Evolutionary conservation across 2,113 vertebrate species (phyloP), one percentile per base, ranked within the genome.

Genomic region (Paradisaea rubra): DNA sequence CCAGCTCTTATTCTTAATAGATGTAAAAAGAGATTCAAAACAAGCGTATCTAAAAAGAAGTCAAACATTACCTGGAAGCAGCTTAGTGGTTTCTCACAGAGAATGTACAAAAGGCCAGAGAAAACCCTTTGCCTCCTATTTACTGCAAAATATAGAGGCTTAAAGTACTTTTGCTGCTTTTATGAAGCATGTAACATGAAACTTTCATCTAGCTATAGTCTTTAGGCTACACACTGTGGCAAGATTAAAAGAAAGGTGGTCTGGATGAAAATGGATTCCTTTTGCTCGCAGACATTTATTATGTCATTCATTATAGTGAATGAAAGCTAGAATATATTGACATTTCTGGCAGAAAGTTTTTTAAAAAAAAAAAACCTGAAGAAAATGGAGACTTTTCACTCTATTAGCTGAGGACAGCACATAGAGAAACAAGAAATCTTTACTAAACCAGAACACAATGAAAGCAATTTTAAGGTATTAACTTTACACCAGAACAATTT

Each of bases 271-370:
- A 93, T 73, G 12, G 5, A 93, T 94, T 88, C n/a, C 73, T 96
- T 91, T 80, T 94, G 77, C 89, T 94, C 85, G 85, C 80, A 96
- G 92, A 66, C 39, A 94, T 94, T 89, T 94, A 94, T 86, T 47
- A 6, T 7, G 72, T 73, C 64, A 94, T 92, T 81, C 88, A 94
- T 85, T 61, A 41, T 1, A 83, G 83, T 47, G 82, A 96, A 94
- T 86, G 90, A 91, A 94, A 94, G 81, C 61, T 39, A 59, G 84
- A 91, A 91, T 53, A 89, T 93, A 97, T 81, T 87, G 91, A 93
- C 78, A 68, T 66, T 74, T 94, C 92, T 91, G 68, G 42, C 35
- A 96, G 85, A 86, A 83, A 91, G 60, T 47, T 37, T 37, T 47
- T 37, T 37, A 37, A 37, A 37, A 52, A 61, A 70, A 71, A 66